Evolutionary conservation across 2,797 vertebrate genomes (phyloP), one percentile per base, ranked within the genome.

Genomic region (Ficedula albicollis): DNA sequence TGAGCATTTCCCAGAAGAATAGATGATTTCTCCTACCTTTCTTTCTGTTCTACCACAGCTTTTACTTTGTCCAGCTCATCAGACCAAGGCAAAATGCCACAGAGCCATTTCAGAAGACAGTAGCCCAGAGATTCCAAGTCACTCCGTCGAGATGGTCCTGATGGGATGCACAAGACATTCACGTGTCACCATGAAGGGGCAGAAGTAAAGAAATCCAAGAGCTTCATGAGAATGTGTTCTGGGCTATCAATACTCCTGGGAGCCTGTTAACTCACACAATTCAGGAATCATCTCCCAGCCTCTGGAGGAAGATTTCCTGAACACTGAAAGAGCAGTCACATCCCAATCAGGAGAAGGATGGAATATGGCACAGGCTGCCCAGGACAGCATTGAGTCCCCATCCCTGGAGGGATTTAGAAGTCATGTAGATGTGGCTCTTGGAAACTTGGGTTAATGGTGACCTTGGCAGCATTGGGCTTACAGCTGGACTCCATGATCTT

Each of bases 81-180:
- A 32, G 97, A 98, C 99, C 99, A 99, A 0, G 99, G 99, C 94
- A 99, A 98, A 22, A 72, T 76, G 15, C 99, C 99, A 1, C 96
- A 98, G 86, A 98, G 97, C 99, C 99, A 99, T 64, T 97, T 98
- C 79, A 99, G 96, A 97, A 99, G 97, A 93, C 99, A 99, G 96
- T 99, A 99, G 89, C 99, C 99, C 96, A 99, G 95, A 87, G 98
- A 98, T 97, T 99, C 99, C 82, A 99, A 97, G 96, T 99, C 99
- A 49, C 99, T 99, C 82, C 99, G 99, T 25, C 99, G 98, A 89
- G 99, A 99, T 10, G 99, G 99, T 34, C 98, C 99, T 99, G 90
- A 54, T 34, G 49, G 58, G 51, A 62, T 64, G 39, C 12, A 27
- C 15, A 1, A 83, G 34, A 75, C 1, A 44, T 29, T 62, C 12